Evolutionary conservation across 30 jellyfish, hydroid and myxozoan genomes (phyloP), one percentile per base, ranked within the genome.

Genomic region (Chrysaora quinquecirrha): DNA sequence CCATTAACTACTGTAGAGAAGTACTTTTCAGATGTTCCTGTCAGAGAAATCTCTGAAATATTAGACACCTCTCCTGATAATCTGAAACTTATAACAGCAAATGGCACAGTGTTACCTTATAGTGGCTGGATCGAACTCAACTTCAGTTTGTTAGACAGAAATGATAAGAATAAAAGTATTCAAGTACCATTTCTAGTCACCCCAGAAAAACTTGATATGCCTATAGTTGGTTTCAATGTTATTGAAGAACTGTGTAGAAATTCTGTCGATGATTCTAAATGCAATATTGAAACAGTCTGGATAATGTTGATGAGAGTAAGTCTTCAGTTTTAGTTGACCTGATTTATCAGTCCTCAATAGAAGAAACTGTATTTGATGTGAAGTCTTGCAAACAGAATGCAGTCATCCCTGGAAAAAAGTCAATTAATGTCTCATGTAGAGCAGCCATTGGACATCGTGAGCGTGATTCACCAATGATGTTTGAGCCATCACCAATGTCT

Each of bases 201-300:
- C 14, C 56, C 78, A 63, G 80, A 77, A 63, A 60, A 32, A n/a
- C 58, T 60, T 23, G 82, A 60, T 25, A 50, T 19, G 29, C 78
- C 88, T 21, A 77, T 77, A 12, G 64, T 77, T 77, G 71, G 80
- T 33, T 77, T 18, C 30, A 62, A 76, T 54, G 73, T 73, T 24
- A 43, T 73, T 18, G 75, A 73, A 21, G 85, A 73, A 56, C 76
- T 64, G 20, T 64, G 76, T 76, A 75, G 30, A 30, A 30, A 75
- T 20, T 76, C 33, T 6, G 1, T 65, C 30, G 76, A 14, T 60
- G 38, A 30, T 25, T 64, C 9, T 2, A 20, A 64, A 27, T 64
- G 76, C 24, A 64, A 23, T 23, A 3, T 23, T 21, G 76, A 29
- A 12, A 52, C 19, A 52, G 68, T 52, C 29, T 52, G 68, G 4